Evolutionary conservation across 2,113 vertebrate genomes (phyloP), one percentile per base, ranked within the genome.

Genomic region (Rhipidura dahli): DNA sequence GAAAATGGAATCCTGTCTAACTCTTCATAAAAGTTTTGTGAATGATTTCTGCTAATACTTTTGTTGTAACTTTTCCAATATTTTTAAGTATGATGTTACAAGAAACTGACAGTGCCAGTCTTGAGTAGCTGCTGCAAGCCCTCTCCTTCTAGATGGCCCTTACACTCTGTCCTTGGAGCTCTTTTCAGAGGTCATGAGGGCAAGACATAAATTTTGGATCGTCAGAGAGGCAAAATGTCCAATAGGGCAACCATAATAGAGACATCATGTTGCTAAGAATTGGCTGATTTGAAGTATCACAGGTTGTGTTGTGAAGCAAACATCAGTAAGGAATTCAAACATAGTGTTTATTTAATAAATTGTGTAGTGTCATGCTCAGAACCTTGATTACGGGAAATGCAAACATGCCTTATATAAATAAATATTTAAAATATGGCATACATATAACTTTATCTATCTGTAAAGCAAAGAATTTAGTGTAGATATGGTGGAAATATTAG

Each of bases 241-340:
- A 68, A 22, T 13, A 63, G 11, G 44, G 13, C 73, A 77, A 77
- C 16, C 8, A 4, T 26, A 56, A 56, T 5, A 57, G 44, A 63
- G 50, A 30, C 0, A 0, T 26, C 57, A 65, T 2, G 2, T 71
- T 82, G n/a, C 24, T 85, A 49, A 51, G 28, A 69, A 42, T 13
- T 59, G 22, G 2, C 56, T 73, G 50, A 51, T 78, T 53, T 78
- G 22, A 90, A 11, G 26, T 40, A 11, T 17, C 15, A 7, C 30
- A 40, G 28, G 19, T 13, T 87, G 26, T 50, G 26, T 11, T 85
- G 15, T 40, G 42, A 70, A 90, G 53, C 8, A 69, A 77, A 33
- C 10, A 61, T 21, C 27, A 71, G 35, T 81, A 44, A 66, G 27
- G n/a, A 57, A 66, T 66, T 57, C 8, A 20, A 7, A 45, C 37